phyloP scores from a whole-genome alignment of 2,113 vertebrate species.

The Cinclus cinclus region DNA sequence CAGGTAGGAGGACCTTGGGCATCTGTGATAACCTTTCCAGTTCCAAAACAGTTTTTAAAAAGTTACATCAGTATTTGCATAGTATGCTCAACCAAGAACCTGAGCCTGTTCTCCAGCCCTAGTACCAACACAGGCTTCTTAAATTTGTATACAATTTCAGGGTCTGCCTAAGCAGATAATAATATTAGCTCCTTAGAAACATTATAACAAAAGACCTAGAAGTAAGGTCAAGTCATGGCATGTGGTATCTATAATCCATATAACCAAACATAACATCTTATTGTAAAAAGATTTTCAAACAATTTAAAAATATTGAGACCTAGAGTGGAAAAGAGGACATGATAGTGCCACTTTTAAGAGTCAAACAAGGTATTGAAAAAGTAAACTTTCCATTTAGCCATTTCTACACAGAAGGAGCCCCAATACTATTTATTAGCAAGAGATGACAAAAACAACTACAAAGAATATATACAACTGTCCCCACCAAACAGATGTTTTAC shows the following conservation, averaged over 20 bases:
- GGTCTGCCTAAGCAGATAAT: neutral
- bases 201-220: neutral
- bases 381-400: neutral
- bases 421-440: conserved; percentile 28
- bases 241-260: neutral
- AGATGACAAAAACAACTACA: conserved; percentile 38
- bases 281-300: neutral
- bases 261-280: neutral
- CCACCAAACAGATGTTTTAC: conserved; percentile 38
- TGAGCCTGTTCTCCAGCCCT: neutral
- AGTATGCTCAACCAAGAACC: neutral
- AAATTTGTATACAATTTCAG: neutral
- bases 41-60: neutral
- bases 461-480: conserved; percentile 39
- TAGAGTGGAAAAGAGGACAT: neutral
- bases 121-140: neutral
- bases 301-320: neutral
- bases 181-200: neutral
- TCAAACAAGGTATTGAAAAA: neutral
- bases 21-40: neutral
- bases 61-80: neutral
- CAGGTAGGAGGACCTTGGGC: neutral
- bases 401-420: neutral
- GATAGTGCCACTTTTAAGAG: neutral
- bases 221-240: neutral